Conservation (phyloP, 2,888 invertebrate species). For the Ectemnius lituratus region DNA sequence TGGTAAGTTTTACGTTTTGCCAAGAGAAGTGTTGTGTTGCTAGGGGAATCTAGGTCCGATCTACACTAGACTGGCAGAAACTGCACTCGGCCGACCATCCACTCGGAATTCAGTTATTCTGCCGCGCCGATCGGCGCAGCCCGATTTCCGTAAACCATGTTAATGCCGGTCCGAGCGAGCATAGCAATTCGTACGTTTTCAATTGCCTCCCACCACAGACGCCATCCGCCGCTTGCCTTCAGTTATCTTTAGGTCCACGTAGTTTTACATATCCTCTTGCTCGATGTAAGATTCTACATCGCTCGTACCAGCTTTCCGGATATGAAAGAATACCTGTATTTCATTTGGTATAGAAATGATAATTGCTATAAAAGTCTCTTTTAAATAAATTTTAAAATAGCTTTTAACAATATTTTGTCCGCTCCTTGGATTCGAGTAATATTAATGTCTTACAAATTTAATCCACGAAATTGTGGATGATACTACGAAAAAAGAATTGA, state of each 20-base stretch:
- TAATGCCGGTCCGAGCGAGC: constrained; percentile 44
- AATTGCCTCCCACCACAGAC: constrained; percentile 59
- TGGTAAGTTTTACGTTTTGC: constrained; percentile 11
- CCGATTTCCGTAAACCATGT: constrained; percentile 60
- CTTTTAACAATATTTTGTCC: no score
- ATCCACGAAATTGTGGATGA: no score
- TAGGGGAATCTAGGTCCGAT: constrained; percentile 55
- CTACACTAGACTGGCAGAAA: constrained; percentile 45
- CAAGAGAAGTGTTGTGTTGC: constrained; percentile 39
- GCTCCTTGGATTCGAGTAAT: no score
- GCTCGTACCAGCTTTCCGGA: neutral
- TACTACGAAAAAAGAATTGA: no score
- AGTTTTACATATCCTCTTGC: neutral
- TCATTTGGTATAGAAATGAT: no score
- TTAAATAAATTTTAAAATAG: no score
- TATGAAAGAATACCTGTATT: neutral
- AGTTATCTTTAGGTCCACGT: neutral
- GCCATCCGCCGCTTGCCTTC: neutral
- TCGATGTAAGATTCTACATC: neutral
- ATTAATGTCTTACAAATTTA: no score
- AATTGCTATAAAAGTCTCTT: no score
- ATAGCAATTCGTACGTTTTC: constrained; percentile 51
- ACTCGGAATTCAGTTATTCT: constrained; percentile 65
- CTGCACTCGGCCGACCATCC: constrained; percentile 52
- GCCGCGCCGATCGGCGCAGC: constrained; percentile 53